Evolutionary conservation across 1,140 invertebrate genomes (phyloP), one percentile per base, ranked within the genome.

Genomic region (Lutraria rhynchaena): DNA sequence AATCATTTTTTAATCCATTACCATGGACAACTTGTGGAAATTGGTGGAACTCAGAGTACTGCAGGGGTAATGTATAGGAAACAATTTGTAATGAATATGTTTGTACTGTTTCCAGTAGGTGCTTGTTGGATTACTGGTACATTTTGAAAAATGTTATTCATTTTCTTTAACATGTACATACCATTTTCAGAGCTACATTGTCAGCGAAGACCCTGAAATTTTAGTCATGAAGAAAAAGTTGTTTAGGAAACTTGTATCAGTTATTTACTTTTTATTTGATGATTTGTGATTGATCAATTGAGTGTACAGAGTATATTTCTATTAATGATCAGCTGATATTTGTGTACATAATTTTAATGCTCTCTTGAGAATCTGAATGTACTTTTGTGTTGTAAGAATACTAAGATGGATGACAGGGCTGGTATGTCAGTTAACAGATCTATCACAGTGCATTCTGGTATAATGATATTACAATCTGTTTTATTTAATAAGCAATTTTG

Each of bases 11-110:
- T 7, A 19, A 29, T 83, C 95, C 92, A 91, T 94, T 99, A 19
- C 98, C 98, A 0, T 99, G 98, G 98, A 96, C 96, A 37, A 95
- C 94, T 58, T 99, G 98, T 90, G 94, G 96, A 89, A 98, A 99
- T 90, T 90, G 95, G 31, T 99, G 98, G 97, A 99, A 99, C 91
- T 98, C 97, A 0, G 53, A 82, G 9, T 73, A 81, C 5, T 85
- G 81, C 96, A 19, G 98, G 97, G 96, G 97, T 97, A 0, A 4
- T 11, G 27, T 24, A 1, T 37, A 19, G 44, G 11, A 19, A 49
- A 11, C 44, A 49, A 49, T 11, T 9, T 19, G 19, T 49, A 49
- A 49, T 11, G 44, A 49, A 49, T 11, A 49, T 49, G 44, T 49
- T 19, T 9, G 44, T 49, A 11, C 44, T 49, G 44, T 49, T 19